phyloP scores from a whole-genome alignment of 1,140 invertebrate genomes.

The Globodera rostochiensis region DNA sequence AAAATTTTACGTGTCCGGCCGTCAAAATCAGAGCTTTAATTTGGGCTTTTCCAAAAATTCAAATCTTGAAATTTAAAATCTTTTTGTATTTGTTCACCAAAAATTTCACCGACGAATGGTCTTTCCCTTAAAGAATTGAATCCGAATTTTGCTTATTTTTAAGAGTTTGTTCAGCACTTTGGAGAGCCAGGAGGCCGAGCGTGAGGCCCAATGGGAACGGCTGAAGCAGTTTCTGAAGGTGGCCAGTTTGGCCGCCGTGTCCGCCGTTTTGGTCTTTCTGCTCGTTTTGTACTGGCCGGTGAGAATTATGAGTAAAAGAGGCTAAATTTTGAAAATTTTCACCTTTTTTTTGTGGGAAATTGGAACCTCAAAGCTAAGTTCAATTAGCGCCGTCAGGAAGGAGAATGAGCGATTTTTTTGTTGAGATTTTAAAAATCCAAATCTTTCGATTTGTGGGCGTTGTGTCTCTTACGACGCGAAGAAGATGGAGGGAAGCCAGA shows the following conservation, averaged over 20 bases:
- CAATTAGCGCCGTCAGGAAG: too few species aligned
- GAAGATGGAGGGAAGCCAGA: too few species aligned
- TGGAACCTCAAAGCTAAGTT: too few species aligned
- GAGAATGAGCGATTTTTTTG: too few species aligned
- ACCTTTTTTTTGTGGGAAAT: too few species aligned
- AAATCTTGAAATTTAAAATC: background rate
- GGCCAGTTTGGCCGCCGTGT: background rate
- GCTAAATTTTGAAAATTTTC: too few species aligned
- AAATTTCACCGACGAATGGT: too few species aligned
- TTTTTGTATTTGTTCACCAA: background rate
- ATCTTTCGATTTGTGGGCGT: too few species aligned
- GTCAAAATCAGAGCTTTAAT: background rate
- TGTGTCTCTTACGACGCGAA: too few species aligned
- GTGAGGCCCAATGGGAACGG: background rate
- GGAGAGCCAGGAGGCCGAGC: background rate
- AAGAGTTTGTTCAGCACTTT: slow-evolving; percentile 4
- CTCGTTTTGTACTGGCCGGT: slow-evolving; percentile 7
- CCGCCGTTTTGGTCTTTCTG: slow-evolving; percentile 3
- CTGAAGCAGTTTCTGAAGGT: slow-evolving; percentile 3
- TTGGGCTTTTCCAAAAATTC: background rate
- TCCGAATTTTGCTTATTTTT: background rate
- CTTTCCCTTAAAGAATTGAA: background rate
- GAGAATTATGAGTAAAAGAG: background rate
- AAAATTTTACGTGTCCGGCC: too few species aligned
- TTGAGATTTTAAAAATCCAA: too few species aligned